Base-by-base conservation (phyloP, 1,140 invertebrate species). In the Myzus persicae region DNA sequence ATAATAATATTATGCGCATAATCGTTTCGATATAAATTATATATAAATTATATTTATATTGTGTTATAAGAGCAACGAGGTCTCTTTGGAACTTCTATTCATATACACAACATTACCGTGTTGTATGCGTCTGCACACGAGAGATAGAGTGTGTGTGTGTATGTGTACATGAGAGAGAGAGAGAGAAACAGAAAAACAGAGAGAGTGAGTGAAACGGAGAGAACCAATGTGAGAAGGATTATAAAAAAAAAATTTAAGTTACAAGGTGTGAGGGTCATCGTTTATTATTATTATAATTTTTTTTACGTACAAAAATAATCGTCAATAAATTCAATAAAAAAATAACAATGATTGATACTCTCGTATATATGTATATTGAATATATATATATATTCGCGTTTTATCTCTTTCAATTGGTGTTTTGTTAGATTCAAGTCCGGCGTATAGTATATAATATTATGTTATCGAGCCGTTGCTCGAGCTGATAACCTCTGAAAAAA, bases 301-400 rank as follows among this genome's bases (percentile, higher is more conserved):
- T 51, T 76, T 90, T 88, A 90, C 67, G 51, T 90, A 90, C 54
- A 67, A 90, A 67, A 59, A 90, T 90, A 90, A 67, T 90, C 89
- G 89, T 90, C 89, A 90, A 90, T 90, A 90, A 90, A 59, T 90
- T 67, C 51, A 42, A 90, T 90, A 90, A 90, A 90, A 90, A 90
- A 90, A 90, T 90, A 90, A 90, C 89, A 90, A 90, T 90, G 89
- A 90, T 90, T 90, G 54, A 90, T 90, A 89, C n/a, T 20, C 85
- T 88, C 44, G 18, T 46, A 24, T 46, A 88, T 48, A 54, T 89
- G 48, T 48, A 51, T 84, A 42, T 84, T 48, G n/a, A n/a, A 40
- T 40, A 82, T 26, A 24, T 24, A 84, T 8, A 22, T 46, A 84
- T 84, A 40, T 84, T 40, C 3, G 40, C 42, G 82, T 44, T 87